Base-by-base conservation (phyloP, 1,140 invertebrate genomes). In the Platyscapa corneri region DNA sequence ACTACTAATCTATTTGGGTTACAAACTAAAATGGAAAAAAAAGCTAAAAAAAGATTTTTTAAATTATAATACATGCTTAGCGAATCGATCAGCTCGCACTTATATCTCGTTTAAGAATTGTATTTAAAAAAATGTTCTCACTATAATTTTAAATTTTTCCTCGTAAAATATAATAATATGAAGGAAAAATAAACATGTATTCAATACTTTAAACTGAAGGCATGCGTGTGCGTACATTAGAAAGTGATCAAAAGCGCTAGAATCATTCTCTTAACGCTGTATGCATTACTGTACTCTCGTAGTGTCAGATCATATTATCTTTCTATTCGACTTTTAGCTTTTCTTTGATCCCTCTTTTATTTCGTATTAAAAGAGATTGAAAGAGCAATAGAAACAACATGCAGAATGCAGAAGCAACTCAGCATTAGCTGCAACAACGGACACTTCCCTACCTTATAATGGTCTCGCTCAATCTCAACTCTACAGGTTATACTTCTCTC, bases 41-140 rank as follows among this genome's bases (percentile, higher is more conserved):
- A 46, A 46, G 5, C 42, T 18, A 53, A 53, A 53, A 2, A 53
- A 6, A 53, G 8, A 18, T 53, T 18, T 53, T 53, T 10, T 10
- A 14, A 53, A 53, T 2, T 18, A 18, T 14, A 5, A 27, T 65
- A 74, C 53, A 76, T 37, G 34, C 42, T 12, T 79, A 84, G 53
- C 76, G 64, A 32, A 79, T 72, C 46, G 72, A 79, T 72, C 64
- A 39, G 18, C 75, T 65, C 6, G 39, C 75, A 84, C 79, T 79
- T 79, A 84, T 84, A 42, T 79, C 64, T 14, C 37, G n/a, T 77
- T 83, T 77, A 72, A 83, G 65, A 56, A 77, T 83, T 83, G 56
- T 83, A 74, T 83, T 83, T n/a, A 46, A 76, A 77, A 77, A 16
- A 0, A 27, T 39, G 37, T n/a, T 8, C 6, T 53, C 1, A 64